Conservation (phyloP, 37 sponge, comb jelly and placozoan species). For the Cliona cf. orientalis region DNA sequence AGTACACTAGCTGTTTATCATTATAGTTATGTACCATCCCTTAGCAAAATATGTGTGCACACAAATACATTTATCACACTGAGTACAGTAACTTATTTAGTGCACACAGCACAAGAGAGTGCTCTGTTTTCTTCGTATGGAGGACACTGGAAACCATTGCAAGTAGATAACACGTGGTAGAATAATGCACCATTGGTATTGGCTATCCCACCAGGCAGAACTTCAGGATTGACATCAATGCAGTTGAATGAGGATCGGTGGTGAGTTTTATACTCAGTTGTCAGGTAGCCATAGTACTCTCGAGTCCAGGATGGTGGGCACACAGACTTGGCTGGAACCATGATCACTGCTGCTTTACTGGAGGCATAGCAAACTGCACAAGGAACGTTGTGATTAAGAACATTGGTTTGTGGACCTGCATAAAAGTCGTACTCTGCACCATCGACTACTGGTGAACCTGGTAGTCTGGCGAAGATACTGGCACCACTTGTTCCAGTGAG, state of each 20-base stretch:
- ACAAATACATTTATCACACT: no score
- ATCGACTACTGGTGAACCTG: neutral
- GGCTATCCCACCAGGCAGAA: neutral
- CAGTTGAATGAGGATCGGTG: neutral
- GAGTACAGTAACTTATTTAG: no score
- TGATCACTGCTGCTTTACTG: constrained; percentile 9
- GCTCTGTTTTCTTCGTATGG: no score
- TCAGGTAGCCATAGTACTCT: constrained; percentile 51
- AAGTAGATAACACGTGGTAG: no score
- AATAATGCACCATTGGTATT: constrained; percentile 24
- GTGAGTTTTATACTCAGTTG: constrained; percentile 2
- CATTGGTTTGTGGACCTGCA: no score
- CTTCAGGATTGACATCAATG: neutral
- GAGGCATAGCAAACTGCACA: constrained; percentile 47
- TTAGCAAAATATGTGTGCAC: no score
- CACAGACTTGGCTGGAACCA: constrained; percentile 43
- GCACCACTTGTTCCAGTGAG: no score
- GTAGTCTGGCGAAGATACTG: neutral
- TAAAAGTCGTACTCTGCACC: neutral
- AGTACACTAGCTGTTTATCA: no score
- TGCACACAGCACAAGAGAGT: no score
- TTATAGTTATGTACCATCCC: no score
- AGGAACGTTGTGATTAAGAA: no score
- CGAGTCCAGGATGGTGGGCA: constrained; percentile 38
- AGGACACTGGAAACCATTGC: no score